Evolutionary conservation across 2,888 invertebrate species (phyloP).

Genomic region (Drosophila gaucha): DNA sequence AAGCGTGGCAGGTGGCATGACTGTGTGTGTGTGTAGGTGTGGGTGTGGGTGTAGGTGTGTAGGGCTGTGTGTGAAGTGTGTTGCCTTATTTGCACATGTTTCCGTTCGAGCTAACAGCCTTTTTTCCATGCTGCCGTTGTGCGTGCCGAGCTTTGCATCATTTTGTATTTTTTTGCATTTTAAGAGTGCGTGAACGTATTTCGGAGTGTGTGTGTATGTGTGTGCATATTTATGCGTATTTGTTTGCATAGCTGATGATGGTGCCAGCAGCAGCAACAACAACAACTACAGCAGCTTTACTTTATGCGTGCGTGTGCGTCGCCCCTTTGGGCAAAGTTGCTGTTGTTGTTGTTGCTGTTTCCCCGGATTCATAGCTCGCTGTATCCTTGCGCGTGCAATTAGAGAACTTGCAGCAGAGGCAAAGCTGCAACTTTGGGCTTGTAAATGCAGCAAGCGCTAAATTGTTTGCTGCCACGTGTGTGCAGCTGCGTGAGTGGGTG

Average conservation of each 20-base stretch:
- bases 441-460: conserved; percentile 68
- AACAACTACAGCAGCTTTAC: conserved; percentile 32
- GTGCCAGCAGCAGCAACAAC: conserved; percentile 55
- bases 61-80: conserved; percentile 9
- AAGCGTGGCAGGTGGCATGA: conserved; percentile 25
- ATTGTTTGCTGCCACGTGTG: conserved; percentile 68
- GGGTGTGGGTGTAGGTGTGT: conserved; percentile 8
- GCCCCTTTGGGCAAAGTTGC: conserved; percentile 22
- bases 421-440: conserved; percentile 58
- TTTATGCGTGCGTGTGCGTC: conserved; percentile 62
- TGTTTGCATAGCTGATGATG: conserved; percentile 81
- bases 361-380: conserved; percentile 12
- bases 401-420: conserved; percentile 69
- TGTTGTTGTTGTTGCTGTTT: conserved; percentile 22
- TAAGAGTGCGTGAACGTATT: conserved; percentile 57
- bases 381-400: conserved; percentile 64
- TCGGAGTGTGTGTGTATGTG: conserved; percentile 41
- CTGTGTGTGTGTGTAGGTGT: conserved; percentile 1
- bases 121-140: conserved; percentile 35
- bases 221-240: conserved; percentile 81
- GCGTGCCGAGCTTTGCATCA: conserved; percentile 47
- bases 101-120: conserved; percentile 46
- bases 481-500: neutral
- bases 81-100: conserved; percentile 69
- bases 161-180: conserved; percentile 49